Base-by-base conservation (phyloP, 2,113 vertebrate species). In the Oncorhynchus tshawytscha region DNA sequence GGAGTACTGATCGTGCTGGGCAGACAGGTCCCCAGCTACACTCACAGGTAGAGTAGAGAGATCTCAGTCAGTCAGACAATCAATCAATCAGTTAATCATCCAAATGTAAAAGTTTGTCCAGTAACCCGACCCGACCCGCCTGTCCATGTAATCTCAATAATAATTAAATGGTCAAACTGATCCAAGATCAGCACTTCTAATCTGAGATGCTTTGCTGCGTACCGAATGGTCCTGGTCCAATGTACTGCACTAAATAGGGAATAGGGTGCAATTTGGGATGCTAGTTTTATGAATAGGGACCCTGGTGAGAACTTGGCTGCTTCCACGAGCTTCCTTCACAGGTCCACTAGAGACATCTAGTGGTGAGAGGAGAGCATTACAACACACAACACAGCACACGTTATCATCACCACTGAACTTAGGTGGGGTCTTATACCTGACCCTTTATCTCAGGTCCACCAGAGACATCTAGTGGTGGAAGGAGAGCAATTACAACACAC, bases 1-100 rank as follows among this genome's bases (percentile, higher is more conserved):
- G 22, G 95, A 96, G 77, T 95, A 96, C 76, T 96, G 95, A 2
- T 95, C 95, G 9, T 94, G 95, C 70, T 96, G 95, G 51, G 95
- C 95, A 51, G 95, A 95, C 54, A 96, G 90, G 86, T 96, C 89
- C 95, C 95, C 83, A 96, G 67, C 95, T 96, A 39, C 34, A 9
- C 34, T 2, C 34, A 79, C 83, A 80, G 0, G 75, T 54, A 69
- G 39, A 45, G 39, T 45, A 49, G 81, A 15, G 24, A 25, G 25
- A 22, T 27, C 73, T 45, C 39, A 45, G 39, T 45, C 39, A 45
- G 12, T 27, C n/a, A 75, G 1, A n/a, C n/a, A 3, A 11, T 11
- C 24, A 16, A n/a, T 49, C 25, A 24, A 51, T 25, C 62, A 22
- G 39, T 45, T 45, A 45, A 45, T 45, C 9, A 45, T 49, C 18